These are phyloP conservation scores for Drosophila oshimai DNA, from an alignment of 1,140 invertebrate genomes.

Conservation along the genomic window DNA sequence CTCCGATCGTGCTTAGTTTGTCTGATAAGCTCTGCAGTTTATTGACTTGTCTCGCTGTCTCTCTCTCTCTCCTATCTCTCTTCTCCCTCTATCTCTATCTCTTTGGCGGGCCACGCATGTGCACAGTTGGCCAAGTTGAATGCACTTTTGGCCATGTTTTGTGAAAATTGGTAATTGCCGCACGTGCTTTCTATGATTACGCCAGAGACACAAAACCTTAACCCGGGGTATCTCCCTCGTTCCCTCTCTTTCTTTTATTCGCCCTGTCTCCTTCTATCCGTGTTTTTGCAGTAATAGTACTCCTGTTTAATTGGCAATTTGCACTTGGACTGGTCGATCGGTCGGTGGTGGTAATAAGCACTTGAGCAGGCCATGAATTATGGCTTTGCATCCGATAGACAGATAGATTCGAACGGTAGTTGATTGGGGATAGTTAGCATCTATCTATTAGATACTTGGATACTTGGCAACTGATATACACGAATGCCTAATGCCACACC, in stretches of 20 bases:
- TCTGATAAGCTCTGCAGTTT: slow-evolving; percentile 63
- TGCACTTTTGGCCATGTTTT: slow-evolving; percentile 72
- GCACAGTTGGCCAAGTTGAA: slow-evolving; percentile 69
- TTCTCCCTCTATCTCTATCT: not conserved
- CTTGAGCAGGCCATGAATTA: slow-evolving; percentile 50
- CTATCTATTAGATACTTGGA: slow-evolving; percentile 11
- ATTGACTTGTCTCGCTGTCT: slow-evolving; percentile 44
- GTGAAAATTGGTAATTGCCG: slow-evolving; percentile 71
- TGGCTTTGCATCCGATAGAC: slow-evolving; percentile 56
- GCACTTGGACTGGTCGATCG: slow-evolving; percentile 49
- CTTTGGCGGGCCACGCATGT: slow-evolving; percentile 56
- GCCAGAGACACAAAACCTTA: slow-evolving; percentile 40
- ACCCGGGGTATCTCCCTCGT: slow-evolving; percentile 5
- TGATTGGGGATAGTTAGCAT: slow-evolving; percentile 38
- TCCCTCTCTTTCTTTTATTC: not conserved
- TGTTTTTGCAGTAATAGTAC: slow-evolving; percentile 13
- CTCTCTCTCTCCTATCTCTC: slow-evolving; percentile 9
- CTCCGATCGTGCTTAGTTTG: slow-evolving; percentile 74
- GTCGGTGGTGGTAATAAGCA: slow-evolving; percentile 40
- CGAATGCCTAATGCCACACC: slow-evolving; percentile 14
- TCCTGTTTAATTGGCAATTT: slow-evolving; percentile 66
- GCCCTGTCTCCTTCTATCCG: not conserved
- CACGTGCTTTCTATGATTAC: slow-evolving; percentile 79
- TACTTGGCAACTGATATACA: not conserved
- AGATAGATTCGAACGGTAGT: slow-evolving; percentile 68